A percentile compares a stretch with the other conserved stretches of the same genome.
Evolutionary conservation across 2,797 vertebrate species (phyloP).

Genomic region (Sylvilagus floridanus): DNA sequence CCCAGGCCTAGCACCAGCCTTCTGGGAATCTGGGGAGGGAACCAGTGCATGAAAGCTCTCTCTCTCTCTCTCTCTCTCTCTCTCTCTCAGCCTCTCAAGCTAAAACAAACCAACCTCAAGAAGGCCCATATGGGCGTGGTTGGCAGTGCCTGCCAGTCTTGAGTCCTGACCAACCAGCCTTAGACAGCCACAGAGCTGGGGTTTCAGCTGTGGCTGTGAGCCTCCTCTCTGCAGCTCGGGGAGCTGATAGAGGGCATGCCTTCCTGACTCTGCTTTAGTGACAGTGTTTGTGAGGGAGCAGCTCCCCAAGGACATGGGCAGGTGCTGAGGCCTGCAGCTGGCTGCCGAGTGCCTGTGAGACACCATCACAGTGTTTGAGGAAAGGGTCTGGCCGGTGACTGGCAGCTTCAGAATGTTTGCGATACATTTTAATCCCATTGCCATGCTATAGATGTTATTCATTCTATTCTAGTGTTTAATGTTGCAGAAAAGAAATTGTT

Average conservation of each 20-base stretch:
- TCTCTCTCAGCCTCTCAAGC: too few species aligned
- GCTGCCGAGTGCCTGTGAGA: too few species aligned
- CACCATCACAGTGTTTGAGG: background rate
- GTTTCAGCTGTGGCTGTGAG: background rate
- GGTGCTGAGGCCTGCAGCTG: too few species aligned
- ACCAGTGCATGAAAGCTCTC: too few species aligned
- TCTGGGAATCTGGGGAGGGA: too few species aligned
- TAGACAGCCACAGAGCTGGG: background rate
- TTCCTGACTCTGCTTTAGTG: background rate
- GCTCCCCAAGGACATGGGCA: background rate
- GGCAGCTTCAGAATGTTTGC: background rate
- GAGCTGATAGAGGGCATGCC: background rate
- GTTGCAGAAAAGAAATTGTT: background rate
- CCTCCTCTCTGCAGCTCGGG: background rate
- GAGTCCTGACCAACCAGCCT: background rate
- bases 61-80: too few species aligned
- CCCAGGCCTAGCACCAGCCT: too few species aligned
- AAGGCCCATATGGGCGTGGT: background rate
- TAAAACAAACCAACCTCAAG: too few species aligned
- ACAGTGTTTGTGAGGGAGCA: too few species aligned
- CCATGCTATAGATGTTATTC: background rate
- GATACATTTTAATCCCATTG: background rate
- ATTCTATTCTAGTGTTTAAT: background rate
- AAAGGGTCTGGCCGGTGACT: background rate
- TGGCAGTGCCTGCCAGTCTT: too few species aligned